A percentile compares a stretch with the other conserved stretches of the same genome.
These are phyloP conservation scores for Boloria selene DNA, from an alignment of 2,888 invertebrate species.

Conservation along the genomic window DNA sequence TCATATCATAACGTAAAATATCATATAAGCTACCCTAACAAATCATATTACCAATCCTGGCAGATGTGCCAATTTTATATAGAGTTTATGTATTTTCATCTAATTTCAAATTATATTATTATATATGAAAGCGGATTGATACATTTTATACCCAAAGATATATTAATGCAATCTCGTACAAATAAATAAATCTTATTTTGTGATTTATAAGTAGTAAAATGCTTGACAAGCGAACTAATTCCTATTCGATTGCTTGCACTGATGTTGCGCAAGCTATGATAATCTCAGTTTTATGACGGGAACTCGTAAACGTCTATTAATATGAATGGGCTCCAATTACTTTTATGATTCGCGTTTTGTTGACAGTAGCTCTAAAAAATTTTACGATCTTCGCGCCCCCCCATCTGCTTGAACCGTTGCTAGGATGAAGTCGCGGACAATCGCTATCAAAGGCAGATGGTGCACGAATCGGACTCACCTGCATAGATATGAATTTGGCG, in stretches of 20 bases:
- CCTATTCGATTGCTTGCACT: conserved; percentile 57
- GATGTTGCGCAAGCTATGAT: conserved; percentile 75
- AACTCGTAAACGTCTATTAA: conserved; percentile 82
- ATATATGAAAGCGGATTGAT: not conserved
- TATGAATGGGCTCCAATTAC: conserved; percentile 83
- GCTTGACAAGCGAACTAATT: conserved; percentile 70
- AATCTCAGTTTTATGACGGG: conserved; percentile 80
- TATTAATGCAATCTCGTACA: not conserved
- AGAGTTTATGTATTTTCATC: conserved; percentile 10
- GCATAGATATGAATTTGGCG: conserved; percentile 6
- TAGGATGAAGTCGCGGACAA: conserved; percentile 51
- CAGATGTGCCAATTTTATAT: conserved; percentile 33
- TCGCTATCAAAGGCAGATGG: conserved; percentile 64
- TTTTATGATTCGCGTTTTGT: conserved; percentile 82
- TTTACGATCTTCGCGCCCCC: conserved; percentile 76
- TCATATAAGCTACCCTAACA: conserved; percentile 28
- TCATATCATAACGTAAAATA: conserved; percentile 44
- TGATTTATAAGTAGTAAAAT: conserved; percentile 67
- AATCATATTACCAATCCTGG: conserved; percentile 21
- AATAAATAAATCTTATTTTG: conserved; percentile 57
- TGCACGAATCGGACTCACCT: conserved; percentile 52
- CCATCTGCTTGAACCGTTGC: conserved; percentile 55
- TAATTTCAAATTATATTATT: conserved; percentile 1
- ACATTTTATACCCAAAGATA: conserved; percentile 2
- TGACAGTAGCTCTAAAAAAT: conserved; percentile 72